These are phyloP conservation scores for Ommatoiulus sabulosus DNA, from an alignment of 2,888 invertebrate genomes.

Conservation along the genomic window DNA sequence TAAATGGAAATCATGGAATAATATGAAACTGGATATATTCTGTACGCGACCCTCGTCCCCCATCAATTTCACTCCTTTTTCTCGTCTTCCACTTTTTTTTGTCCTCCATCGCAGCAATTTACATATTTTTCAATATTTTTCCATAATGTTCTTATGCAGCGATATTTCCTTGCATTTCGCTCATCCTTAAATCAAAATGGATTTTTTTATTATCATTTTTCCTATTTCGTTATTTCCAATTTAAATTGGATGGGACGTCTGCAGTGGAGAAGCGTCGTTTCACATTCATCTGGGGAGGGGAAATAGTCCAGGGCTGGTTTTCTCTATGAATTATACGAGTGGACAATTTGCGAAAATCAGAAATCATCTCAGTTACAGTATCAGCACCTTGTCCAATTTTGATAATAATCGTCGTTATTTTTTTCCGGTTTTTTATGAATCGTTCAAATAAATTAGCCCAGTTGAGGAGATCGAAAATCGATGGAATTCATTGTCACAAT, in stretches of 20 bases:
- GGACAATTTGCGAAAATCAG: constrained; percentile 19
- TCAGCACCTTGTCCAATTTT: constrained; percentile 10
- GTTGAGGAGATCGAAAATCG: constrained; percentile 28
- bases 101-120: constrained; percentile 39
- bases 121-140: constrained; percentile 47
- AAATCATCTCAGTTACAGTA: constrained; percentile 30
- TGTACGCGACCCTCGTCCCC: not conserved
- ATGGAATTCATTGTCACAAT: not conserved
- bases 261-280: constrained; percentile 8
- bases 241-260: constrained; percentile 11
- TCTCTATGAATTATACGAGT: not conserved
- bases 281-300: not conserved
- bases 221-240: constrained; percentile 35
- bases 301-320: not conserved
- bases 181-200: constrained; percentile 23
- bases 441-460: not conserved
- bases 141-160: constrained; percentile 6
- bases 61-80: constrained; percentile 10
- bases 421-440: constrained; percentile 1
- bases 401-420: constrained; percentile 15
- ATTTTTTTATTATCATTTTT: constrained; percentile 47
- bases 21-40: constrained; percentile 6
- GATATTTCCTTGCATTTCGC: constrained; percentile 10
- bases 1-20: constrained; percentile 1
- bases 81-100: not conserved